Evolutionary conservation across 2,113 vertebrate genomes (phyloP).

Genomic region (Gnathonemus echidnorhynchus): DNA sequence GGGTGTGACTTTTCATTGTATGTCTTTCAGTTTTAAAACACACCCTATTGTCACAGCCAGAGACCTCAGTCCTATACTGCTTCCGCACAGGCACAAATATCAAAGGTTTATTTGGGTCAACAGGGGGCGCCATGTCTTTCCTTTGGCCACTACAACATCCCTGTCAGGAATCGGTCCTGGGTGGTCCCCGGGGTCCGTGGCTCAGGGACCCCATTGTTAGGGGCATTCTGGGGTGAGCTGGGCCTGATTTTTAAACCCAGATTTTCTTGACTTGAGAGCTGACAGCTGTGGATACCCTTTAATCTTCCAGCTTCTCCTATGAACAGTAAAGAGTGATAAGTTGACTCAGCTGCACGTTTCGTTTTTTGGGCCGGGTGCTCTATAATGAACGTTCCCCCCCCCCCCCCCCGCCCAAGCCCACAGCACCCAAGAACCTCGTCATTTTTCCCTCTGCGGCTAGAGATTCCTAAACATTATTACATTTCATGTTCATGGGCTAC

Average conservation of each 20-base stretch:
- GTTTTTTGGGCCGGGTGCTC: not conserved
- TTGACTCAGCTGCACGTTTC: not conserved
- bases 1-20: not conserved
- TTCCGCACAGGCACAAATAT: not conserved
- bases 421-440: not conserved
- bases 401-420: not conserved
- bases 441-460: not conserved
- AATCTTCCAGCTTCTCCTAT: not conserved
- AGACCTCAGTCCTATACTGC: not conserved
- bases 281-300: constrained; percentile 16
- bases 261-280: constrained; percentile 9
- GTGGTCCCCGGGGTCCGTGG: constrained; percentile 35
- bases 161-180: constrained; percentile 29
- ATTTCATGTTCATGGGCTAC: not conserved
- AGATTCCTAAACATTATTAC: not conserved
- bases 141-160: constrained; percentile 21
- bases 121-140: constrained; percentile 41
- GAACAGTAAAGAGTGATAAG: not conserved
- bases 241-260: not conserved
- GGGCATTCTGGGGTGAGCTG: not conserved
- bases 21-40: not conserved
- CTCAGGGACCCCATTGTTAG: constrained; percentile 14
- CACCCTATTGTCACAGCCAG: not conserved
- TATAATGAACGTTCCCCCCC: not conserved
- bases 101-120: not conserved